Conservation (phyloP, 2,797 vertebrate species). For the Pipistrellus nathusii region DNA sequence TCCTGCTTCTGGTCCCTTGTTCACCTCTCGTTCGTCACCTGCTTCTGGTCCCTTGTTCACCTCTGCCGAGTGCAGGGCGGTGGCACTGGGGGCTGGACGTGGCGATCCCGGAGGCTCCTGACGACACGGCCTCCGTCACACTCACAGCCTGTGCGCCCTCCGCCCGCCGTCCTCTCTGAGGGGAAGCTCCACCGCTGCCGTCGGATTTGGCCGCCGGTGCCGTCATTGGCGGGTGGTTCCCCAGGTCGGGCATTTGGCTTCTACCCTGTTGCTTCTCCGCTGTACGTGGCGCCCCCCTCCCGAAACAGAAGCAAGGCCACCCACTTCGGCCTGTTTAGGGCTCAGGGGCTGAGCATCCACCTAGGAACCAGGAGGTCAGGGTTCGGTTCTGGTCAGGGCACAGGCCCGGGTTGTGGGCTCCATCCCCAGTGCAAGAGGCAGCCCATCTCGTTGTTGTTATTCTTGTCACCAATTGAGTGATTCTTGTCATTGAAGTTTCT, state of each 20-base stretch:
- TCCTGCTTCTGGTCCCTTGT: not conserved
- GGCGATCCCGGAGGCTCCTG: not conserved
- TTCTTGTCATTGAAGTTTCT: not conserved
- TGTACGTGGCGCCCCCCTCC: too few species aligned
- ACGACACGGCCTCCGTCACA: too few species aligned
- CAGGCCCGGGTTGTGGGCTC: too few species aligned
- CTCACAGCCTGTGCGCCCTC: not conserved
- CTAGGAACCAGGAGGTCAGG: not conserved
- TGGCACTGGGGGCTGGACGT: not conserved
- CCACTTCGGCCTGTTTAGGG: not conserved
- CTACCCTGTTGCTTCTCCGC: not conserved
- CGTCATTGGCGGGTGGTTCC: rapidly evolving
- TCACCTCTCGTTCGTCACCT: not conserved
- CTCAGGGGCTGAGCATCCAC: not conserved
- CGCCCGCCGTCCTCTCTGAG: rapidly evolving
- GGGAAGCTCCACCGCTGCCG: rapidly evolving
- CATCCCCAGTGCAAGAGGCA: not conserved
- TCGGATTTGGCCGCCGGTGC: not conserved
- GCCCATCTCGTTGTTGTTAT: rapidly evolving
- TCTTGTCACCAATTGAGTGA: not conserved
- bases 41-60: not conserved
- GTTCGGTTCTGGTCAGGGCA: not conserved
- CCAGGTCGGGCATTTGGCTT: not conserved
- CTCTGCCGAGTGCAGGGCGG: not conserved
- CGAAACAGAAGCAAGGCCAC: not conserved